These are phyloP conservation scores for Vannuccia rotundouncinata DNA, from an alignment of 2,888 invertebrate species.

Conservation along the genomic window DNA sequence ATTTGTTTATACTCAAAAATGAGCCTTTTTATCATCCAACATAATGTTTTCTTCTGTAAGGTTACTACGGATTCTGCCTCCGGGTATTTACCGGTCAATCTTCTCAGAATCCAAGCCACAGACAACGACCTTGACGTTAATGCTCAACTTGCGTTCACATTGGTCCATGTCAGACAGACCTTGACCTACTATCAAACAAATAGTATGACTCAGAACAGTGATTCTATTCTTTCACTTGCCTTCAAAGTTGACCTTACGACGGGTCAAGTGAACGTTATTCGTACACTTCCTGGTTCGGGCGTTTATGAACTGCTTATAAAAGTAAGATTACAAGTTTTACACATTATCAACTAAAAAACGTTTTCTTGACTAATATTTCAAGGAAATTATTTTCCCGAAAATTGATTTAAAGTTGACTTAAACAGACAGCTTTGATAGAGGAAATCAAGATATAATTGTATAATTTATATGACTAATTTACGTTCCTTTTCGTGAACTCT, in stretches of 20 bases:
- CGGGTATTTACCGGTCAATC: background rate
- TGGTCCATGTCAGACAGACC: background rate
- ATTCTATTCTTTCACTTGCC: background rate
- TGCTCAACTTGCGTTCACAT: background rate
- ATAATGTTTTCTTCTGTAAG: too few relatives aligned
- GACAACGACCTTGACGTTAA: constrained; percentile 3
- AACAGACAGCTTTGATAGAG: too few relatives aligned
- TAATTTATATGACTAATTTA: too few relatives aligned
- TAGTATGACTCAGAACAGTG: background rate
- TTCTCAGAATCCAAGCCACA: background rate
- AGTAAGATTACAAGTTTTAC: too few relatives aligned
- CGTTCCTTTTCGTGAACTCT: too few relatives aligned
- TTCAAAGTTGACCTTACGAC: background rate
- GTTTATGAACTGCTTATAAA: background rate
- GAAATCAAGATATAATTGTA: too few relatives aligned
- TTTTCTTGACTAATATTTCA: too few relatives aligned
- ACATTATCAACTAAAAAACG: background rate
- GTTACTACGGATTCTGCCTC: background rate
- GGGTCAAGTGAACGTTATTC: background rate
- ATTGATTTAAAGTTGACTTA: too few relatives aligned
- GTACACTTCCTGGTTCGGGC: background rate
- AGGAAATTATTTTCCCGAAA: too few relatives aligned
- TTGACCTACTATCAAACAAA: constrained; percentile 10
- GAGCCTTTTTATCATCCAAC: too few relatives aligned
- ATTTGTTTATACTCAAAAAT: too few relatives aligned